Conservation (phyloP, 2,888 invertebrate species). For the Scrobipalpa costella region DNA sequence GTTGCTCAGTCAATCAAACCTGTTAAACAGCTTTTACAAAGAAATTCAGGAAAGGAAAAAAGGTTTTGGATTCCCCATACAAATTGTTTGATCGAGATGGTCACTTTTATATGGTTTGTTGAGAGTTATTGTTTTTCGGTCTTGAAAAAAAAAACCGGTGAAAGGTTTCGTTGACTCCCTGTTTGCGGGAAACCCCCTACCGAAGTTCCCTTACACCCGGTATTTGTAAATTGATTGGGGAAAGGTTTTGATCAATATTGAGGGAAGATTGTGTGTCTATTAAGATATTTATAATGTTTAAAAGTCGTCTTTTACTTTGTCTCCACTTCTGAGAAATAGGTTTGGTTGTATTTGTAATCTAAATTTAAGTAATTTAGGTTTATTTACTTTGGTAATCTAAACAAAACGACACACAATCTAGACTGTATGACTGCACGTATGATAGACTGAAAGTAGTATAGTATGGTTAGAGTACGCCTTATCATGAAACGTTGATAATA, state of each 20-base stretch:
- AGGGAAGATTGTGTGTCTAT: slow-evolving; percentile 37
- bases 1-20: too few species aligned
- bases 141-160: too few species aligned
- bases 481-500: slow-evolving; percentile 2
- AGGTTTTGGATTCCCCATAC: too few species aligned
- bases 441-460: slow-evolving; percentile 41
- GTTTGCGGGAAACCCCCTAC: too few species aligned
- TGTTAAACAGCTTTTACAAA: too few species aligned
- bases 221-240: background rate
- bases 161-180: too few species aligned
- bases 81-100: too few species aligned
- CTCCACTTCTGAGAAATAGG: background rate
- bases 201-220: background rate
- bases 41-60: too few species aligned
- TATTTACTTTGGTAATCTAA: background rate
- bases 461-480: slow-evolving; percentile 26
- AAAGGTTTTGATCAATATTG: slow-evolving; percentile 23
- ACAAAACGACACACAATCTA: slow-evolving; percentile 36
- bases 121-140: too few species aligned
- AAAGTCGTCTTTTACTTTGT: background rate
- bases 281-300: background rate
- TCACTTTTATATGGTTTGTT: too few species aligned
- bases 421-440: slow-evolving; percentile 23
- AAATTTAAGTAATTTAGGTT: background rate
- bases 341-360: background rate